Base-by-base conservation (phyloP, 2,113 vertebrate genomes). In the Campylomormyrus numenius region DNA sequence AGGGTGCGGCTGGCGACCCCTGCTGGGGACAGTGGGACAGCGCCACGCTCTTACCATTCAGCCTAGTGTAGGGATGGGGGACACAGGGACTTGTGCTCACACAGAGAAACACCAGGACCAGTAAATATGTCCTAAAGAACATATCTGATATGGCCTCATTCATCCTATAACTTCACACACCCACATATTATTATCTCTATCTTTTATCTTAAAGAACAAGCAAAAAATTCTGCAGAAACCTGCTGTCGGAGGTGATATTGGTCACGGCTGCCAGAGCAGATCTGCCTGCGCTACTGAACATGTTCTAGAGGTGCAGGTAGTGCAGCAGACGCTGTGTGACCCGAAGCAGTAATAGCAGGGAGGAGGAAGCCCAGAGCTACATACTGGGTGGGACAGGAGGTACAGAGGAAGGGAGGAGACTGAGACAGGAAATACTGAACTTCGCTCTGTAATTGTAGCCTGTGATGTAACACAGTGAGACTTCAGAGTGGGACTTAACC, bases 361-460 rank as follows among this genome's bases (percentile, higher is more conserved):
- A 42, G 74, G 35, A 80, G 74, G 74, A 80, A 80, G 6, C 48
- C n/a, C 85, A 15, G 31, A 39, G 50, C 85, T 56, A 19, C 85
- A 87, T 35, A 27, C 27, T 87, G 27, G 85, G 49, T 87, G 52
- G 90, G 58, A 87, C 87, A n/a, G 56, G 86, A 70, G 89, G 8
- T 77, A 89, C 58, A 13, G 21, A 89, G 7, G 62, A 50, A 89
- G 80, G 89, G 50, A 86, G 52, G 53, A 87, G 87, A 11, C 70
- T 87, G 48, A 48, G 70, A 91, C 89, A 92, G 91, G 90, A 93
- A 93, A 91, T 91, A 85, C 90, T 77, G 87, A 74, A 90, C 92
- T 94, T 94, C 91, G 92, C 90, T 94, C 89, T 90, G 91, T 93
- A 88, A 92, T 94, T 94, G 94, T 92, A 92, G 91, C 53, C 88